These are phyloP conservation scores for Pipistrellus pygmaeus DNA, from an alignment of 2,797 vertebrate genomes.

Conservation along the genomic window DNA sequence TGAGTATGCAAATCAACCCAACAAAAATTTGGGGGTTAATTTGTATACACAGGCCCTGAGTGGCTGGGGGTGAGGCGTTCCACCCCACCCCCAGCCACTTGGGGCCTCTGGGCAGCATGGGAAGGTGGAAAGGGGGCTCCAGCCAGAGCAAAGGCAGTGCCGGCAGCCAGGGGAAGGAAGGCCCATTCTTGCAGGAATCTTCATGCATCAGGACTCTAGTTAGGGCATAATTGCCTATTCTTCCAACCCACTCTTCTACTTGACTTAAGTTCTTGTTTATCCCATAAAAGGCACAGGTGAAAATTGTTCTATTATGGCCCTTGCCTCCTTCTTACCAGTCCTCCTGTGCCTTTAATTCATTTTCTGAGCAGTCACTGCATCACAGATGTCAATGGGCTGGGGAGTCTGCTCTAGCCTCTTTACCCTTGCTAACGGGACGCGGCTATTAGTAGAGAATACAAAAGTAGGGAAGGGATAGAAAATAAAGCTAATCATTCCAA, in stretches of 20 bases:
- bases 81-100: no score
- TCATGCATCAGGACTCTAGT: no score
- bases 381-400: background rate
- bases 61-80: no score
- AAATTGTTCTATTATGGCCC: background rate
- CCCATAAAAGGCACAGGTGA: background rate
- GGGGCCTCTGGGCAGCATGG: no score
- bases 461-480: background rate
- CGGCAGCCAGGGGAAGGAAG: no score
- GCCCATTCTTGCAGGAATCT: no score
- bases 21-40: no score
- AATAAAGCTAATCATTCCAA: background rate
- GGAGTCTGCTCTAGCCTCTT: background rate
- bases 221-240: background rate
- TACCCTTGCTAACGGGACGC: background rate
- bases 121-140: no score
- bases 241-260: background rate
- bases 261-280: background rate
- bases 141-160: no score
- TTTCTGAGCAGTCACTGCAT: background rate
- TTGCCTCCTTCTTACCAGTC: background rate
- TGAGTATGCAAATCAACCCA: no score
- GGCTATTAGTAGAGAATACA: background rate
- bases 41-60: no score
- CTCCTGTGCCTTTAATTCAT: background rate